phyloP scores from a whole-genome alignment of 2,888 invertebrate species.

The Poecilobothrus nobilitatus region DNA sequence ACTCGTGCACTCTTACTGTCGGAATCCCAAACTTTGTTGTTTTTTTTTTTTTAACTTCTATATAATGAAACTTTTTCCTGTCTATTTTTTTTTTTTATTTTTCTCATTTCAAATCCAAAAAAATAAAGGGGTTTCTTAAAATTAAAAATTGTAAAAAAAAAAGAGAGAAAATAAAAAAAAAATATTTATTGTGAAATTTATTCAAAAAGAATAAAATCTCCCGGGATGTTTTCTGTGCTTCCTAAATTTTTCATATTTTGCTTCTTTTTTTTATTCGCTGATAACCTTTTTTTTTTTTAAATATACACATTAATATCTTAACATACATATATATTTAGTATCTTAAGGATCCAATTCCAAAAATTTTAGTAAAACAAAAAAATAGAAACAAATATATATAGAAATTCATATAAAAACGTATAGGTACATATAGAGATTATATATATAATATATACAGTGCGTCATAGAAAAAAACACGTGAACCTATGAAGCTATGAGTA shows the following conservation, averaged over 20 bases:
- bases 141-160: background rate
- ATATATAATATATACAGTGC: no score
- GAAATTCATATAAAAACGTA: no score
- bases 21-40: background rate
- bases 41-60: background rate
- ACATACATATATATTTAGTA: no score
- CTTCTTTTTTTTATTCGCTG: background rate
- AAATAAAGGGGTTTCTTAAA: background rate
- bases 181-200: background rate
- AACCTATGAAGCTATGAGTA: no score
- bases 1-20: no score
- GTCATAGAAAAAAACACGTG: no score
- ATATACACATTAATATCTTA: background rate
- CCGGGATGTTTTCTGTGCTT: background rate
- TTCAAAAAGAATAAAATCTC: slow-evolving; percentile 1
- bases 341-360: no score
- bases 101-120: no score
- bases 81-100: background rate
- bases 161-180: background rate
- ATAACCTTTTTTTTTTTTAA: background rate
- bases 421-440: no score
- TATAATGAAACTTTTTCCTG: background rate
- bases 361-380: background rate
- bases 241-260: no score
- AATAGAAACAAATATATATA: no score